Evolutionary conservation across 2,113 vertebrate species (phyloP).

Genomic region (Psettodes erumei): DNA sequence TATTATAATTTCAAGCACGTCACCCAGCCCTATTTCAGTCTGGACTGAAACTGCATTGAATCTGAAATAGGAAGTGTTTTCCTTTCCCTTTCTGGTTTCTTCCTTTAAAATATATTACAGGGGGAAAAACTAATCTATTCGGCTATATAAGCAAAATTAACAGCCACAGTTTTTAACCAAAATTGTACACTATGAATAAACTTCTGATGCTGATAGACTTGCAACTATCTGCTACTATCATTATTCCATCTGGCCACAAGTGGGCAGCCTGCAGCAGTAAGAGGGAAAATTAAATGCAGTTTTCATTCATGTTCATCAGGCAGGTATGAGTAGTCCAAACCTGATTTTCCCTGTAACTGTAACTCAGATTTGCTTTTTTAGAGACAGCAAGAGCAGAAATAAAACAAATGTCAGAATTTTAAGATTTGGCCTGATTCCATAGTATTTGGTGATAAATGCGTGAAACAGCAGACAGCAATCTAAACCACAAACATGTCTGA

Average conservation of each 20-base stretch:
- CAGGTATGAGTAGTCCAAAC: not conserved
- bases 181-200: not conserved
- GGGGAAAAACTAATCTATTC: not conserved
- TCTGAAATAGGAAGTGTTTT: not conserved
- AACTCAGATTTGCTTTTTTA: not conserved
- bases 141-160: not conserved
- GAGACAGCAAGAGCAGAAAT: not conserved
- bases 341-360: not conserved
- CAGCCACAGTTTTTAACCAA: not conserved
- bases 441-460: not conserved
- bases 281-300: not conserved
- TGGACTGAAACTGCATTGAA: not conserved
- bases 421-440: not conserved
- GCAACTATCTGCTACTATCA: not conserved
- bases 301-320: not conserved
- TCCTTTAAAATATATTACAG: not conserved
- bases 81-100: not conserved
- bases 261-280: constrained; percentile 51
- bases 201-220: not conserved
- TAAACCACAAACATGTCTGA: not conserved
- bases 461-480: not conserved
- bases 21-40: not conserved
- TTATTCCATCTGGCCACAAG: constrained; percentile 41
- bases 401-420: not conserved
- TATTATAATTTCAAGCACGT: not conserved